Conservation (phyloP, 2,113 vertebrate genomes). For the Eublepharis macularius region DNA sequence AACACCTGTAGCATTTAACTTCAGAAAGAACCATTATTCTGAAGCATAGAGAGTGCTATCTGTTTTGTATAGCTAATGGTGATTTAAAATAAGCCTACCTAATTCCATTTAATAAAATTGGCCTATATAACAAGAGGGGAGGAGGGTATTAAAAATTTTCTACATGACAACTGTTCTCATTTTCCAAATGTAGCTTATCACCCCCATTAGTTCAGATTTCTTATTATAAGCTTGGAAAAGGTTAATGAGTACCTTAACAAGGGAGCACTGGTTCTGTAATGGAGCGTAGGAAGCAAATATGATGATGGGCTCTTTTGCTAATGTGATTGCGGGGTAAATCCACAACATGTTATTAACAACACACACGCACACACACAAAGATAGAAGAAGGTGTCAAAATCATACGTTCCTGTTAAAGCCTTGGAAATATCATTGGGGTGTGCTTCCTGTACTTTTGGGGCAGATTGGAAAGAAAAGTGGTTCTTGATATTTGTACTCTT, state of each 20-base stretch:
- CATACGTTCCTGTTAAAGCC: background rate
- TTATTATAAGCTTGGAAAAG: conserved; percentile 70
- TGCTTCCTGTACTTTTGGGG: too few species aligned
- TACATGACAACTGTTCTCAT: conserved; percentile 73
- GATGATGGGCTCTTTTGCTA: conserved; percentile 60
- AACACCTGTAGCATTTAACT: conserved; percentile 53
- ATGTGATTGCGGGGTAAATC: conserved; percentile 63
- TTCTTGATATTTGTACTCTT: too few species aligned
- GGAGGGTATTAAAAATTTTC: conserved; percentile 68
- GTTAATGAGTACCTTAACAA: conserved; percentile 76
- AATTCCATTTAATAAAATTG: conserved; percentile 70
- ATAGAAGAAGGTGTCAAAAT: conserved; percentile 31
- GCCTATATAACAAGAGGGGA: conserved; percentile 66
- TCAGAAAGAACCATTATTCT: conserved; percentile 65
- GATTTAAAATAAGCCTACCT: conserved; percentile 66
- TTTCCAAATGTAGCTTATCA: conserved; percentile 67
- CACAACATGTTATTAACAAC: conserved; percentile 28
- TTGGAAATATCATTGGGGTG: too few species aligned
- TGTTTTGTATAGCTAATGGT: conserved; percentile 57
- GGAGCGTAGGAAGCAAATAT: conserved; percentile 70
- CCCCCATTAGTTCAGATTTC: conserved; percentile 71
- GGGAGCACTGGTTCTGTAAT: conserved; percentile 66
- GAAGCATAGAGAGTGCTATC: conserved; percentile 49
- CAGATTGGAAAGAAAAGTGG: too few species aligned
- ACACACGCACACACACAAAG: conserved; percentile 46